A percentile compares a stretch with the other conserved stretches of the same genome.
Evolutionary conservation across 2,797 vertebrate genomes (phyloP).

Genomic region (Pogonophryne albipinna): DNA sequence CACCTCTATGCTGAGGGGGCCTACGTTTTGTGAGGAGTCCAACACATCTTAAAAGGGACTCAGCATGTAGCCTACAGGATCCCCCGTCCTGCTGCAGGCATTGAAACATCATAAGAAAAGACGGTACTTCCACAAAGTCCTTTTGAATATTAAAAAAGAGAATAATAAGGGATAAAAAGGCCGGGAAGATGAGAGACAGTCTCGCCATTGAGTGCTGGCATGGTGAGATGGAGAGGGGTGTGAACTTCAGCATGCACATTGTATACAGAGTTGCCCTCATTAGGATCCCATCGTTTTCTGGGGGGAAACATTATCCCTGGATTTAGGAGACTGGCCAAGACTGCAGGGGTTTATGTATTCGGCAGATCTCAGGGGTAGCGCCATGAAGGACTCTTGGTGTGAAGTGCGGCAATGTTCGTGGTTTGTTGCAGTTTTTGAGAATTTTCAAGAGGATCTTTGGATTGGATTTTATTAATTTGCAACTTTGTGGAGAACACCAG

Average conservation of each 20-base stretch:
- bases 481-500: conserved; percentile 27
- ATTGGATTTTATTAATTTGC: conserved; percentile 26
- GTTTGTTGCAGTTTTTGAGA: conserved; percentile 34
- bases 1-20: conserved; percentile 80
- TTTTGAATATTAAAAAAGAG: conserved; percentile 81
- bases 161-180: conserved; percentile 60
- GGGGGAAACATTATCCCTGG: conserved; percentile 61
- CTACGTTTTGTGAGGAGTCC: conserved; percentile 80
- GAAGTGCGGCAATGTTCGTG: conserved; percentile 41
- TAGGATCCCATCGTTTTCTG: conserved; percentile 71
- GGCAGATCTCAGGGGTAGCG: conserved; percentile 50
- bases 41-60: conserved; percentile 78
- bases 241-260: conserved; percentile 65
- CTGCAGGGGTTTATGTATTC: conserved; percentile 64
- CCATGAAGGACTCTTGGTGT: conserved; percentile 56
- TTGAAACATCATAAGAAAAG: conserved; percentile 78
- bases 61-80: conserved; percentile 80
- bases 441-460: conserved; percentile 36
- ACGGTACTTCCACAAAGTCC: conserved; percentile 74
- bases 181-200: conserved; percentile 69
- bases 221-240: conserved; percentile 62
- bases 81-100: conserved; percentile 61
- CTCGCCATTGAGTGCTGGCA: conserved; percentile 59
- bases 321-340: conserved; percentile 63
- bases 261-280: conserved; percentile 68